Conservation (phyloP, 2,113 vertebrate species). For the Myocastor coypus region DNA sequence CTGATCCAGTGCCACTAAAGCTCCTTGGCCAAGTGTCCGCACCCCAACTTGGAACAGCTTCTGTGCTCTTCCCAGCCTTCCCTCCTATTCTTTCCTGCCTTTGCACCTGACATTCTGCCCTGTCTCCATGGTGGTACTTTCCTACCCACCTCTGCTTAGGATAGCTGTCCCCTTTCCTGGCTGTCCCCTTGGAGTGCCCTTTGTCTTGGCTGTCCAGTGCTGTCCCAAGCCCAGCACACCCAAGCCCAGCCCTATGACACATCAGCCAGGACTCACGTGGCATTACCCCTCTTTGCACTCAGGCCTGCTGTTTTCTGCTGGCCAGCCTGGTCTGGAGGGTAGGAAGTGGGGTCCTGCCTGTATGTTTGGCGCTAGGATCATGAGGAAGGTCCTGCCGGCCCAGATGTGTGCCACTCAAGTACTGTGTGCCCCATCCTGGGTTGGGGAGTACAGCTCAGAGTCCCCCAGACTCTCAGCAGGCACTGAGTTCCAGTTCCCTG, state of each 20-base stretch:
- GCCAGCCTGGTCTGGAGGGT: not conserved
- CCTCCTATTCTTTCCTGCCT: not conserved
- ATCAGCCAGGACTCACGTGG: not conserved
- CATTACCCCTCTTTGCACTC: not conserved
- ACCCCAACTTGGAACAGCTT: not conserved
- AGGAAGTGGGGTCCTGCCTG: not conserved
- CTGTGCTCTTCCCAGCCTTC: not conserved
- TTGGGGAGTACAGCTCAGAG: not conserved
- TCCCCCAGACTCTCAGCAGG: not conserved
- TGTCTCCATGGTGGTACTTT: not conserved
- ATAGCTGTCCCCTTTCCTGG: not conserved
- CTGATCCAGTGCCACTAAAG: not conserved
- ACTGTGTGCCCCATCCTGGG: not conserved
- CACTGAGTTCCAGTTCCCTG: not conserved
- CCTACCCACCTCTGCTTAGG: not conserved
- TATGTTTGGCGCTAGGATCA: not conserved
- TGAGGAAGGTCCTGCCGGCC: not conserved
- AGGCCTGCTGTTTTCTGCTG: not conserved
- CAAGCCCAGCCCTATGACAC: not conserved
- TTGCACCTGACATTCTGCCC: not conserved
- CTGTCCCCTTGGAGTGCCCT: not conserved
- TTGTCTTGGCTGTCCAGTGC: not conserved
- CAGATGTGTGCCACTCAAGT: not conserved
- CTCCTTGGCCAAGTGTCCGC: not conserved
- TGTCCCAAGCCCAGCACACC: not conserved